Conservation (phyloP, 2,113 vertebrate genomes). For the Clarias batrachus region DNA sequence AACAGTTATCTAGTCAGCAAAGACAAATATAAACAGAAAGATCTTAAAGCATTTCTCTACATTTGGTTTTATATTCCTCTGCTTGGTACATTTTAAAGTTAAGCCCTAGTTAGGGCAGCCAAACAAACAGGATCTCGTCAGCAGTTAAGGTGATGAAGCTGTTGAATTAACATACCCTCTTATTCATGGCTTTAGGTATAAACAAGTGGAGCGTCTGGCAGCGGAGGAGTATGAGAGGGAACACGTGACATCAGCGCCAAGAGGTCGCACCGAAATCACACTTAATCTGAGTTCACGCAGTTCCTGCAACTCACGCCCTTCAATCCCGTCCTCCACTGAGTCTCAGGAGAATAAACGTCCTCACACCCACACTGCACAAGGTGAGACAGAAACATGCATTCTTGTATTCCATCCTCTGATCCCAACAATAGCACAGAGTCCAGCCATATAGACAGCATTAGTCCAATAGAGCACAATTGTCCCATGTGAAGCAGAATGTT, state of each 20-base stretch:
- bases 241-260: slow-evolving; percentile 71
- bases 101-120: neutral
- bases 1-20: neutral
- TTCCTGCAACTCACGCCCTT: slow-evolving; percentile 68
- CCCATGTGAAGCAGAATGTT: neutral
- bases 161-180: neutral
- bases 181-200: slow-evolving; percentile 77
- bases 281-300: slow-evolving; percentile 82
- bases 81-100: neutral
- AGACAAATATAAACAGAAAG: neutral
- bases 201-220: slow-evolving; percentile 86
- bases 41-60: neutral
- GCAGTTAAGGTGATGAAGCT: neutral
- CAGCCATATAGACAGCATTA: neutral
- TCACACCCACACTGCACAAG: slow-evolving; percentile 59
- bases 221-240: slow-evolving; percentile 87
- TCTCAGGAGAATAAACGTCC: slow-evolving; percentile 68
- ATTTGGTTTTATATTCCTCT: neutral
- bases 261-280: slow-evolving; percentile 86
- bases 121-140: neutral
- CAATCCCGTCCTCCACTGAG: slow-evolving; percentile 65
- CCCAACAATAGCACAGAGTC: neutral
- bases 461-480: neutral
- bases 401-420: neutral
- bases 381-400: slow-evolving; percentile 64